Evolutionary conservation across 2,113 vertebrate species (phyloP).

Genomic region (human (Homo sapiens)): DNA sequence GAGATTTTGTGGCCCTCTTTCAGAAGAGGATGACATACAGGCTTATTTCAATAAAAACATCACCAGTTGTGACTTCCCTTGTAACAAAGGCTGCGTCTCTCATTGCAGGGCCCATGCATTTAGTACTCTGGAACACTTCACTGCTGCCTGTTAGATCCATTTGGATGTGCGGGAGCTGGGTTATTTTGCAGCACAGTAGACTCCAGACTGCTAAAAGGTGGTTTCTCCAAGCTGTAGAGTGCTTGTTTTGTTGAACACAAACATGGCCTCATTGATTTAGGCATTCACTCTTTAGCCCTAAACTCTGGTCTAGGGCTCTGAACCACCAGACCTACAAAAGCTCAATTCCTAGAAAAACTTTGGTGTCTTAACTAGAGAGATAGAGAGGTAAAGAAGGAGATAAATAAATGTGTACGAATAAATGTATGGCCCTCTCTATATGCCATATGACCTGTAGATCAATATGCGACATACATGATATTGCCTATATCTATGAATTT

Average conservation of each 20-base stretch:
- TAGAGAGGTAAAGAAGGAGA: neutral
- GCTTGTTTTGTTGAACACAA: neutral
- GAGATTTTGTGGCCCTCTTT: neutral
- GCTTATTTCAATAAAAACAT: neutral
- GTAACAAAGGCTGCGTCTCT: neutral
- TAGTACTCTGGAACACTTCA: neutral
- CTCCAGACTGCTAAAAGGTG: neutral
- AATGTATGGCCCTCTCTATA: neutral
- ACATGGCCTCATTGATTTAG: neutral
- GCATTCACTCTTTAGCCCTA: neutral
- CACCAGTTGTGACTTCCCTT: neutral
- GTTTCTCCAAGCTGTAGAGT: neutral
- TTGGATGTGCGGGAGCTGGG: neutral
- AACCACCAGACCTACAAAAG: neutral
- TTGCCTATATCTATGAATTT: neutral
- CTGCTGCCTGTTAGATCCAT: neutral
- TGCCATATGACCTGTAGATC: neutral
- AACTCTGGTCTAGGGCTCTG: neutral
- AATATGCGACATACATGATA: too few species aligned
- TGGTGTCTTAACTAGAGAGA: neutral
- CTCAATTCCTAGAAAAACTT: neutral
- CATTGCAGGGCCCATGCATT: neutral
- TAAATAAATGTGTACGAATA: neutral
- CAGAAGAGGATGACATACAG: neutral
- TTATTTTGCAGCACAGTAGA: neutral